Percentiles rank a stretch among this genome's conserved stretches.
phyloP scores from a whole-genome alignment of 2,113 vertebrate genomes.

The Macroglossus sobrinus region DNA sequence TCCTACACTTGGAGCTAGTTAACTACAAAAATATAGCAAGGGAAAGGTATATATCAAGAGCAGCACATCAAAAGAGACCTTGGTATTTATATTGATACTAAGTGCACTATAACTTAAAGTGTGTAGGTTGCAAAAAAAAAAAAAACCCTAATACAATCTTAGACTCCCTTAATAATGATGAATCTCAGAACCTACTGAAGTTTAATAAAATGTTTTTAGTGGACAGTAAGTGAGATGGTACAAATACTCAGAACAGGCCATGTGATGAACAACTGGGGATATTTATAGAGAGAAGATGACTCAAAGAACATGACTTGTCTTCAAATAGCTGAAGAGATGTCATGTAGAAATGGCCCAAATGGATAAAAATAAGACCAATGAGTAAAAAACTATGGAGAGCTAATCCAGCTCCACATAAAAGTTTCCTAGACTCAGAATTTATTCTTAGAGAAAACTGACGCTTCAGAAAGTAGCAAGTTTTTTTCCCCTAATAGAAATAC shows the following conservation, averaged over 20 bases:
- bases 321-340: neutral
- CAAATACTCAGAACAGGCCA: neutral
- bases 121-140: neutral
- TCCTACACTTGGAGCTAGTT: neutral
- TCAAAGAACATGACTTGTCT: neutral
- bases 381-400: neutral
- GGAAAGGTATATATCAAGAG: neutral
- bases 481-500: neutral
- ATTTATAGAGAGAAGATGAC: neutral
- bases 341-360: neutral
- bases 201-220: neutral
- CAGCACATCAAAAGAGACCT: neutral
- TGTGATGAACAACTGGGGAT: neutral
- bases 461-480: neutral
- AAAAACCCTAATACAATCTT: neutral
- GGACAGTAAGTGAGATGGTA: neutral
- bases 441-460: neutral
- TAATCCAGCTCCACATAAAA: neutral
- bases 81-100: neutral
- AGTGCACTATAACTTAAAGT: neutral
- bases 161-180: neutral
- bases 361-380: neutral
- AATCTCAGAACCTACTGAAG: neutral
- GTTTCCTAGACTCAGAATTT: neutral
- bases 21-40: neutral